Base-by-base conservation (phyloP, 2,888 invertebrate species). In the Capitulum mitella region DNA sequence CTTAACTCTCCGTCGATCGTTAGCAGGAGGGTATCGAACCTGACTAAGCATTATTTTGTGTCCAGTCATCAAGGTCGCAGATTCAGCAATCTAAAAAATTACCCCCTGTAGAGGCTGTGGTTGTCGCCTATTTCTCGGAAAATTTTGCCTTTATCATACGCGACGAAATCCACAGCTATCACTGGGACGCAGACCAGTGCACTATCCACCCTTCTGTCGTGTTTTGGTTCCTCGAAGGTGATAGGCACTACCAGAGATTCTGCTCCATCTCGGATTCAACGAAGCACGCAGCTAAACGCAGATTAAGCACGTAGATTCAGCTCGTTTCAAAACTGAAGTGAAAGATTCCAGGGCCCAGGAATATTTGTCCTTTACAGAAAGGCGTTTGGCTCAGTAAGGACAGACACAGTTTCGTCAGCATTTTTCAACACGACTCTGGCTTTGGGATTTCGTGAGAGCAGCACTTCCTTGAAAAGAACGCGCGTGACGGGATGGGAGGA, bases 401-500 rank as follows among this genome's bases (percentile, higher is more conserved):
- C 77, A 34, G 51, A 78, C 51, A 46, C 54, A 77, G 77, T 61
- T 77, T 79, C 34, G 77, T 34, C 48, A 46, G 74, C 54, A 51
- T 77, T 77, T 79, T 51, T 51, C 54, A 79, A 2, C 76, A 79
- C 77, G 58, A 77, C 80, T 51, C 79, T 54, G 76, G 79, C 79
- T 80, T 77, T 77, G 61, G 78, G 32, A 58, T 81, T 43, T 22
- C 54, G 79, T 77, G 77, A 79, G 40, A 78, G 46, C 77, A 77
- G 48, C n/a, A 77, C 61, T 32, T 79, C 32, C 54, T 51, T 51
- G 80, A 78, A 26, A 80, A 80, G 61, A 76, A 43, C 76, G 78
- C 79, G n/a, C 80, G 79, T 58, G 79, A 80, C n/a, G 80, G 80
- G 37, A 80, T 80, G 77, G 79, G 12, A 40, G 79, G 80, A 29